Conservation (phyloP, 2,113 vertebrate genomes). For the Ochotona curzoniae region DNA sequence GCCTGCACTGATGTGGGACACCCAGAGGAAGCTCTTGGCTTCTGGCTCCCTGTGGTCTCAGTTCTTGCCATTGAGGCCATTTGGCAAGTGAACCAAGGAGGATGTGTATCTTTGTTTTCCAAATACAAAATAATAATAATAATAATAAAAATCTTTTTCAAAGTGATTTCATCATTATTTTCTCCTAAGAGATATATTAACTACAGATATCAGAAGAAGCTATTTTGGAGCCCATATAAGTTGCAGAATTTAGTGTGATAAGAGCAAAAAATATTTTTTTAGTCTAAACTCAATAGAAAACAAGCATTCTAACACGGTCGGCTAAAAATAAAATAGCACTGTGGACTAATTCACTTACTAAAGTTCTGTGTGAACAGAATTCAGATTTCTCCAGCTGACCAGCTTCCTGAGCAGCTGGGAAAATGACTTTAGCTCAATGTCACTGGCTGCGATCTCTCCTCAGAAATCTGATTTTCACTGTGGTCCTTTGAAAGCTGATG, state of each 20-base stretch:
- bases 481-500: slow-evolving; percentile 20
- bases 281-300: slow-evolving; percentile 60
- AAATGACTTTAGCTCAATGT: slow-evolving; percentile 29
- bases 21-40: no score
- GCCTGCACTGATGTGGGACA: no score
- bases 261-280: neutral
- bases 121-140: no score
- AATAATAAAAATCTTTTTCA: neutral
- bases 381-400: slow-evolving; percentile 55
- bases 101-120: no score
- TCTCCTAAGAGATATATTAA: slow-evolving; percentile 32
- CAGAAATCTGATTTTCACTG: slow-evolving; percentile 44
- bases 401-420: slow-evolving; percentile 3
- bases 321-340: slow-evolving; percentile 64
- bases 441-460: neutral
- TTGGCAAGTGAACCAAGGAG: no score
- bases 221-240: slow-evolving; percentile 1
- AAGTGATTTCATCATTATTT: neutral
- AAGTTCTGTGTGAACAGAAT: slow-evolving; percentile 55
- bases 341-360: slow-evolving; percentile 28
- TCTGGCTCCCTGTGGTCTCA: no score
- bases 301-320: slow-evolving; percentile 53
- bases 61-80: no score
- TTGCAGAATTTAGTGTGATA: slow-evolving; percentile 5
- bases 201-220: neutral